Evolutionary conservation across 1,140 invertebrate genomes (phyloP), one percentile per base, ranked within the genome.

Genomic region (Diabrotica virgifera): DNA sequence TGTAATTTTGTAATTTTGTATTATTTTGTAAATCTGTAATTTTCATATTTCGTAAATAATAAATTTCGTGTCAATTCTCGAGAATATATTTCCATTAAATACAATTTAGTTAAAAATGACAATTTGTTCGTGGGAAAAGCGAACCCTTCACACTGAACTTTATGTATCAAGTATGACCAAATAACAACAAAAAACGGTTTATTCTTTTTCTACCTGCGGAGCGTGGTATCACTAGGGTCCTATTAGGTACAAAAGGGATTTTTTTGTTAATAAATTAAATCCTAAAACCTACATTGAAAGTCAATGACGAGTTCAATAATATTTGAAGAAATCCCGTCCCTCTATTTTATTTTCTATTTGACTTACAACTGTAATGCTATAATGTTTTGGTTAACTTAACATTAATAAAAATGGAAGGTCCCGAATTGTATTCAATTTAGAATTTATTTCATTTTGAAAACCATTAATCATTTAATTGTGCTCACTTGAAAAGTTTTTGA

Each of bases 341-440:
- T 59, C 36, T 57, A 62, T 14, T 62, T 62, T 46, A 62, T 36
- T 53, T 40, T 52, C 40, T 63, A 52, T 56, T 59, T 57, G 65
- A 64, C 58, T 64, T 67, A 67, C 65, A 59, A 67, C 61, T 60
- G 65, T 70, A 70, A 70, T 70, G 62, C 65, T 59, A 52, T 50
- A 60, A 62, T 60, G 58, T 69, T 70, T 67, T 65, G 65, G 63
- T 70, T 63, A 62, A 59, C 67, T 62, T 67, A 66, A 66, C 59
- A 66, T 55, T 64, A 51, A 64, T 50, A 63, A 56, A 63, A 63
- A 55, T 57, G 46, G 37, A 56, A 24, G 54, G 62, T 24, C n/a
- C 14, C 35, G 8, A 62, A 37, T 53, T 40, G 36, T 14, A 64
- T 50, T 64, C 40, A 46, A 24, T 57, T 54, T 51, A 12, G 8